Conservation (phyloP, 2,113 vertebrate genomes). For the Eolophus roseicapilla region DNA sequence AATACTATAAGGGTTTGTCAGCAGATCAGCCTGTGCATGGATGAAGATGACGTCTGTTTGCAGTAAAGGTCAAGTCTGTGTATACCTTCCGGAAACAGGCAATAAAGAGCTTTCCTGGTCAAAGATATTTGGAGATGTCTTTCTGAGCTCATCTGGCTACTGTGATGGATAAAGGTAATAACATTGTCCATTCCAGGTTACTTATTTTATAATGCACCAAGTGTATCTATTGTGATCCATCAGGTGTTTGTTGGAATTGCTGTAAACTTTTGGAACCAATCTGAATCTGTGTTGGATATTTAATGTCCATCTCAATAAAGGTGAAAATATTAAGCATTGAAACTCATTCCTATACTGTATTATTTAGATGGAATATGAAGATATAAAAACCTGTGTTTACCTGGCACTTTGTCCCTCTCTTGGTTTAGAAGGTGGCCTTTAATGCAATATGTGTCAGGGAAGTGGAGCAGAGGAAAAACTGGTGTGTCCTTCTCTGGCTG, state of each 20-base stretch:
- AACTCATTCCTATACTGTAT: background rate
- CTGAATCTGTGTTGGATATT: background rate
- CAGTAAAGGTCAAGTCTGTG: background rate
- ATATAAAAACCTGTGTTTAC: background rate
- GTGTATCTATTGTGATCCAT: background rate
- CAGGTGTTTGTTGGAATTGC: background rate
- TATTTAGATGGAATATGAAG: background rate
- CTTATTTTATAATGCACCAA: background rate
- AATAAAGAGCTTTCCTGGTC: background rate
- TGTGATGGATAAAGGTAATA: background rate
- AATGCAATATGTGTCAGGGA: background rate
- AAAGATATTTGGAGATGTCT: background rate
- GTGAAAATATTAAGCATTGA: background rate
- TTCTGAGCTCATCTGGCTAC: background rate
- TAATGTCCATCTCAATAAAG: background rate
- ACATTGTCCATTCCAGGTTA: background rate
- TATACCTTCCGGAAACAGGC: background rate
- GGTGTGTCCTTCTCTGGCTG: background rate
- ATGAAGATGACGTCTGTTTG: background rate
- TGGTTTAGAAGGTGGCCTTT: background rate
- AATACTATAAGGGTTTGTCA: background rate
- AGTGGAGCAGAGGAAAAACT: background rate
- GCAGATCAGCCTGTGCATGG: background rate
- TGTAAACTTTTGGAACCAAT: background rate
- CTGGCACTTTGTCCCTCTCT: background rate